These are phyloP conservation scores for Holotrichia oblita DNA, from an alignment of 1,140 invertebrate species.

Conservation along the genomic window DNA sequence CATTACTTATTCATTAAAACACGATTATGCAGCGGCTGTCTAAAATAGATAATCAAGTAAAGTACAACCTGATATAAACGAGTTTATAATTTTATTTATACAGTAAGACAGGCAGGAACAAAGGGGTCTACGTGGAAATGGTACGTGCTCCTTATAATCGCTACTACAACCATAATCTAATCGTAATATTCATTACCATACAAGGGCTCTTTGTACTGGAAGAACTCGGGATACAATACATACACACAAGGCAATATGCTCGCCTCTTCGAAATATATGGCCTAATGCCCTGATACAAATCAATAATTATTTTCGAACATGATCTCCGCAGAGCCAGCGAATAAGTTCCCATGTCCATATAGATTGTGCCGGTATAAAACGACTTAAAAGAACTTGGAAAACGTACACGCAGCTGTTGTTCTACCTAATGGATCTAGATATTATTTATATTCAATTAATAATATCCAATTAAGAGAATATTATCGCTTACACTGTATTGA, in stretches of 20 bases:
- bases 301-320: constrained; percentile 32
- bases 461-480: constrained; percentile 23
- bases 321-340: too few species aligned
- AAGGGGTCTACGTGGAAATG: not conserved
- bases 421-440: constrained; percentile 22
- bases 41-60: too few species aligned
- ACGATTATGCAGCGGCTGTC: too few species aligned
- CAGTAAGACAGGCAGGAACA: not conserved
- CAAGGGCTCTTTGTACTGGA: not conserved
- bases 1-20: too few species aligned
- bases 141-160: not conserved
- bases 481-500: constrained; percentile 9
- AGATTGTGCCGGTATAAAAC: not conserved
- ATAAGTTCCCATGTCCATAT: constrained; percentile 18
- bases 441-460: constrained; percentile 34
- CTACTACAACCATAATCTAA: not conserved
- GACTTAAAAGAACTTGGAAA: not conserved
- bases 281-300: constrained; percentile 19
- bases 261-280: constrained; percentile 5
- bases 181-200: constrained; percentile 29
- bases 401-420: constrained; percentile 18
- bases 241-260: not conserved
- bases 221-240: not conserved
- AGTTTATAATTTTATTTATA: constrained; percentile 4
- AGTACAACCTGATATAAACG: not conserved